Percentiles rank a stretch among this genome's conserved stretches.
Conservation (phyloP, 2,888 invertebrate species). For the Caenorhabditis macrosperma region DNA sequence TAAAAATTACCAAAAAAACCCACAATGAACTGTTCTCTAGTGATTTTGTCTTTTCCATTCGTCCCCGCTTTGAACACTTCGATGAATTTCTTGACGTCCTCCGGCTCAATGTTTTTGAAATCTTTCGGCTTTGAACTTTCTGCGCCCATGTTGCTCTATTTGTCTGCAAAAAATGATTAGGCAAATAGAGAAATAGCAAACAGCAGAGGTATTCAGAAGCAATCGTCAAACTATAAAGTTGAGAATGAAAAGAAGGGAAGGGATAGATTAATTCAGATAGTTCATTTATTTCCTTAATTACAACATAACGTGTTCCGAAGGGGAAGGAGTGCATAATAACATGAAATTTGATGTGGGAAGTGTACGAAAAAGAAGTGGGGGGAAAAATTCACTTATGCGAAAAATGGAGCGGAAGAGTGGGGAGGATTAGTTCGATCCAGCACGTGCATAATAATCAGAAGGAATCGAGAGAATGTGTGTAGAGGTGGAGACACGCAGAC, state of each 20-base stretch:
- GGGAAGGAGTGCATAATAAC: background rate
- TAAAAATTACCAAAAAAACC: background rate
- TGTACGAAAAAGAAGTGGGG: background rate
- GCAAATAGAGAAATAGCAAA: background rate
- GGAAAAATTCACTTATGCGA: background rate
- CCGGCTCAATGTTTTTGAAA: slow-evolving; percentile 7
- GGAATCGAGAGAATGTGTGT: background rate
- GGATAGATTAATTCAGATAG: too few species aligned
- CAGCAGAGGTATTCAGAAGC: background rate
- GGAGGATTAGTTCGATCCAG: background rate
- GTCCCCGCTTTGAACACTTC: slow-evolving; percentile 15
- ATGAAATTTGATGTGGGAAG: background rate
- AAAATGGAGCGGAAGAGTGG: background rate
- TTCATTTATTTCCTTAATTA: too few species aligned
- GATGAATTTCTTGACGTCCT: background rate
- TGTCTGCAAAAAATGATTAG: background rate
- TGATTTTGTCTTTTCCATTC: slow-evolving; percentile 22
- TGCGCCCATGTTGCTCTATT: slow-evolving; percentile 26
- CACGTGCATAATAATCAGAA: background rate
- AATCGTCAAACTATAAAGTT: background rate
- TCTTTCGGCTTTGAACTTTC: slow-evolving; percentile 20
- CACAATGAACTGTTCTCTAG: slow-evolving; percentile 29
- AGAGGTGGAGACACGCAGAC: too few species aligned
- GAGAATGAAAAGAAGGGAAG: background rate
- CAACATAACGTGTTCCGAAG: too few species aligned